Evolutionary conservation across 2,888 invertebrate genomes (phyloP), one percentile per base, ranked within the genome.

Genomic region (Nomada ruficornis): DNA sequence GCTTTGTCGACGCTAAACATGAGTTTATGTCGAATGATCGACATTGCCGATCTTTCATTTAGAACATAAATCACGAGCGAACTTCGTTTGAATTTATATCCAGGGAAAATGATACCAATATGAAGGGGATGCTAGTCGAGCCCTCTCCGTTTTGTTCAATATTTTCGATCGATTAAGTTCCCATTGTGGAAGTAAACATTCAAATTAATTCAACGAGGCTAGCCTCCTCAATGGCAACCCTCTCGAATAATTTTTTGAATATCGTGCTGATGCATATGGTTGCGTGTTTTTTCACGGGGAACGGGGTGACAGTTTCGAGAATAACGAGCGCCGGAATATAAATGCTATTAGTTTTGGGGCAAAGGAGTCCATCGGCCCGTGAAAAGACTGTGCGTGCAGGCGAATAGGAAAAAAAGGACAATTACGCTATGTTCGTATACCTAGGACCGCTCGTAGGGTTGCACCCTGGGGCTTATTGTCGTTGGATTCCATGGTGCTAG

Each of bases 301-400:
- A 71, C 13, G 18, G 26, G 20, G 26, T 29, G 50, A 91, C 90
- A 90, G 88, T 80, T 47, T 47, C 70, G 60, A 63, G 71, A 60
- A 69, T 67, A 55, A 67, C 44, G 74, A 2, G 82, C 89, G 89
- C 90, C 85, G 90, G 88, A 89, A 90, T 90, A 92, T 89, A 89
- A 91, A 91, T 83, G 90, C 91, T 90, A 92, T 93, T 93, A 93
- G 93, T 93, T 93, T 90, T 36, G 36, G 81, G 80, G 87, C 89
- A 91, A 92, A 92, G 89, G 90, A 91, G 92, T 91, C 85, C 91
- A 91, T 89, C 90, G 89, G 87, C 84, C 92, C 92, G 92, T 93
- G 90, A 93, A 93, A 92, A 93, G 88, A 84, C 71, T 68, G 77
- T 77, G 26, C 79, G 70, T 72, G 77, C 71, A 42, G 50, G 54